Conservation (phyloP, 92 coral and sea anemone genomes). For the Nematostella vectensis region DNA sequence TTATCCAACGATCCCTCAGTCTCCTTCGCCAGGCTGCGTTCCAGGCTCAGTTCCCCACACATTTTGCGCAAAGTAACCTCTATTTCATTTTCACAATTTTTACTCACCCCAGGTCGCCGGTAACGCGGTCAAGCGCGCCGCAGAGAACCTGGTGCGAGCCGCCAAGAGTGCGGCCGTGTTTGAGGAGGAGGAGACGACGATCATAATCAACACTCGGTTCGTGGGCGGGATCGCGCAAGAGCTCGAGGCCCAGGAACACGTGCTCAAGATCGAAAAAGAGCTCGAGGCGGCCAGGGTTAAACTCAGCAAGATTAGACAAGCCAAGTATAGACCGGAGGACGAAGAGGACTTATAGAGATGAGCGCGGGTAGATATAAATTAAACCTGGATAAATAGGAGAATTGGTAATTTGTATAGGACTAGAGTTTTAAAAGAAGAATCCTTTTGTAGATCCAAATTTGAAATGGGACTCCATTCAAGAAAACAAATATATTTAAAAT, state of each 20-base stretch:
- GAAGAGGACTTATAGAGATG: conserved; percentile 30
- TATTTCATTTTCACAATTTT: no score
- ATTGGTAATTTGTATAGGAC: no score
- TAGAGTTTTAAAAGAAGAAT: no score
- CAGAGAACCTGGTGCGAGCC: conserved; percentile 91
- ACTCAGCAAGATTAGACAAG: conserved; percentile 81
- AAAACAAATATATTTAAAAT: no score
- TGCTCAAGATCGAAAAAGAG: conserved; percentile 89
- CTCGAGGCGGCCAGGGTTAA: conserved; percentile 72
- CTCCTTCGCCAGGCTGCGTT: no score
- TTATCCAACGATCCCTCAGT: no score
- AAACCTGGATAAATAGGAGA: no score
- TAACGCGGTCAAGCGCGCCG: conserved; percentile 92
- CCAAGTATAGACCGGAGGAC: conserved; percentile 82
- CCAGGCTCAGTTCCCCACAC: no score
- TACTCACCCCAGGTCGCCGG: conserved; percentile 66
- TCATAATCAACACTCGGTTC: conserved; percentile 90
- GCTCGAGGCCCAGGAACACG: conserved; percentile 89
- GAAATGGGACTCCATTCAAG: no score
- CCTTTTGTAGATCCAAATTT: no score
- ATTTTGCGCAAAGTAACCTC: no score
- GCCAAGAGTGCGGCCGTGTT: conserved; percentile 96
- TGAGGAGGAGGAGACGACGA: conserved; percentile 96
- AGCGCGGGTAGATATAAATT: no score
- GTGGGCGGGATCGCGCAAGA: conserved; percentile 98